Percentiles rank a stretch among this genome's conserved stretches.
Conservation (phyloP, 1,140 invertebrate species). For the Neodiprion pinetum region DNA sequence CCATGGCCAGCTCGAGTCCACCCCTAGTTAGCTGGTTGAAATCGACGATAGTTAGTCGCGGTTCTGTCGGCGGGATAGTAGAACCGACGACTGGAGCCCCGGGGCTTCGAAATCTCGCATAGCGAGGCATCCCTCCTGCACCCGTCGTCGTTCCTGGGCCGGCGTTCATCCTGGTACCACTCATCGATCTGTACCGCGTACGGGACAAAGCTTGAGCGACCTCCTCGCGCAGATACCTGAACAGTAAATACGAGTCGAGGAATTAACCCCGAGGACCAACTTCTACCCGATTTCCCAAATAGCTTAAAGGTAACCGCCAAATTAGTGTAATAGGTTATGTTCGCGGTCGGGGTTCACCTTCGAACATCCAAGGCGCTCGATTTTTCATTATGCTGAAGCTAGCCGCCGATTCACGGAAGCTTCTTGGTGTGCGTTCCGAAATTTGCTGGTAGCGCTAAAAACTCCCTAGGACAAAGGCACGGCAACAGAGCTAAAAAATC, state of each 20-base stretch:
- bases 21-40: conserved; percentile 73
- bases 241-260: conserved; percentile 32
- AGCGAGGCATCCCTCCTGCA: conserved; percentile 34
- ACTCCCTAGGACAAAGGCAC: too few species aligned
- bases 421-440: too few species aligned
- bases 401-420: too few species aligned
- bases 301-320: neutral
- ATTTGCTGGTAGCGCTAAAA: too few species aligned
- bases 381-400: too few species aligned
- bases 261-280: conserved; percentile 39
- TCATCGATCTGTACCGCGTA: conserved; percentile 53
- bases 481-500: too few species aligned
- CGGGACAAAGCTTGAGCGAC: conserved; percentile 33
- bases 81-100: conserved; percentile 41
- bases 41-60: conserved; percentile 73
- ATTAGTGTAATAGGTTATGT: too few species aligned
- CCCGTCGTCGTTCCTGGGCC: conserved; percentile 27
- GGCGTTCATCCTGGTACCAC: conserved; percentile 48
- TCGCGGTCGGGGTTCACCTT: too few species aligned
- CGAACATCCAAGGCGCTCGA: too few species aligned
- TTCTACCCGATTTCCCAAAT: conserved; percentile 18
- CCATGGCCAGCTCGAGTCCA: conserved; percentile 61
- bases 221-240: conserved; percentile 49
- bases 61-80: conserved; percentile 14
- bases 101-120: conserved; percentile 52